Evolutionary conservation across 2,113 vertebrate genomes (phyloP).

Genomic region (Paracanthobrama guichenoti): DNA sequence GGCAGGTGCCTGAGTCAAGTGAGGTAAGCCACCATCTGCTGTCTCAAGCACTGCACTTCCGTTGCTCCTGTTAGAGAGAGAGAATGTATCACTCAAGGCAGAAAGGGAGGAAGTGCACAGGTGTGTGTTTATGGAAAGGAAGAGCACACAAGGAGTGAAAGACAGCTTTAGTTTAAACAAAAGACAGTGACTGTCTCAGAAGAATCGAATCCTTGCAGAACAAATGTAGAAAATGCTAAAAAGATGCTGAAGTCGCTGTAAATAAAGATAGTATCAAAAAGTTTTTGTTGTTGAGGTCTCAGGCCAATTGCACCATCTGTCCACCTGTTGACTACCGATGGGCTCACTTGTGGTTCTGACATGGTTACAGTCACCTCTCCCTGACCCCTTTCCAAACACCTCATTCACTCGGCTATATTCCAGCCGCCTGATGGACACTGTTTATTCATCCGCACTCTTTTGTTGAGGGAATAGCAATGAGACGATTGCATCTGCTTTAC

Average conservation of each 20-base stretch:
- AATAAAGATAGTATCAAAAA: constrained; percentile 20
- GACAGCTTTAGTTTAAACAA: neutral
- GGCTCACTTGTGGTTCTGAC: constrained; percentile 20
- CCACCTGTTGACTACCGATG: constrained; percentile 14
- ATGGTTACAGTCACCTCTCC: constrained; percentile 36
- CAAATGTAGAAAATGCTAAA: neutral
- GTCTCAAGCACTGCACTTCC: constrained; percentile 29
- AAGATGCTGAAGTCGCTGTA: neutral
- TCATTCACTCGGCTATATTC: constrained; percentile 41
- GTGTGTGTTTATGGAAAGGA: constrained; percentile 39
- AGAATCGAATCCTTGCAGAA: neutral
- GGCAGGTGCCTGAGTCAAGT: constrained; percentile 45
- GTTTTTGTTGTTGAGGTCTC: constrained; percentile 9
- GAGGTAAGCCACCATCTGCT: constrained; percentile 49
- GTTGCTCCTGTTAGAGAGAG: constrained; percentile 15
- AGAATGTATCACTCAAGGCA: constrained; percentile 35
- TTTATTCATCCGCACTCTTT: constrained; percentile 52
- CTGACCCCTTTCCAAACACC: constrained; percentile 39
- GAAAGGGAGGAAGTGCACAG: constrained; percentile 42
- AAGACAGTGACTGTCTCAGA: neutral
- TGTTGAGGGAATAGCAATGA: constrained; percentile 56
- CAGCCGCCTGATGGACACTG: constrained; percentile 40
- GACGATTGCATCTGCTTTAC: constrained; percentile 45
- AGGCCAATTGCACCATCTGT: constrained; percentile 22
- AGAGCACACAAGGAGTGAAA: neutral